These are phyloP conservation scores for Hypomesus transpacificus DNA, from an alignment of 2,113 vertebrate species.

Conservation along the genomic window DNA sequence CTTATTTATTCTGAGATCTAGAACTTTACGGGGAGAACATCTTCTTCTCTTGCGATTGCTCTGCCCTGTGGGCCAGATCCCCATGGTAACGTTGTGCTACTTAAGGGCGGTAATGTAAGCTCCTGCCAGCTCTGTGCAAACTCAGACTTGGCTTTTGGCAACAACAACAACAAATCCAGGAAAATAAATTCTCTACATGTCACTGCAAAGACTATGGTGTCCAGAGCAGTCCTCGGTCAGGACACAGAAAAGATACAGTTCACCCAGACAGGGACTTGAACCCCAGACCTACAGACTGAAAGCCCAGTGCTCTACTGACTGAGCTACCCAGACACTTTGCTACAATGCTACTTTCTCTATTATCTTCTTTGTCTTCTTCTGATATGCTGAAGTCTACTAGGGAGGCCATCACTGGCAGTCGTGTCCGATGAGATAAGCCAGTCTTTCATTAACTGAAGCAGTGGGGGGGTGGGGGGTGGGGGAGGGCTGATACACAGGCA, in stretches of 20 bases:
- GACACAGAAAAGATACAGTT: neutral
- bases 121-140: too few relatives aligned
- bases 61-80: neutral
- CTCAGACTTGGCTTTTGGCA: too few relatives aligned
- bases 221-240: neutral
- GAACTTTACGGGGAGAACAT: neutral
- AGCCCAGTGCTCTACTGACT: neutral
- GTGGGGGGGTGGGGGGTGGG: conserved; percentile 26
- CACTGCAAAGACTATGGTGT: neutral
- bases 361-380: conserved; percentile 3
- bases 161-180: too few relatives aligned
- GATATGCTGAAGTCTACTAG: conserved; percentile 15
- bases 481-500: neutral
- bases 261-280: neutral
- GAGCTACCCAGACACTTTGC: neutral
- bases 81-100: neutral
- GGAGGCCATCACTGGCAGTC: conserved; percentile 1
- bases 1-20: neutral
- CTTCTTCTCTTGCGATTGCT: neutral
- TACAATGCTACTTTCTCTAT: neutral
- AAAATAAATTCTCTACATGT: too few relatives aligned
- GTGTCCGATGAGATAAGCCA: conserved; percentile 18
- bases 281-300: neutral
- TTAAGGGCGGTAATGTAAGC: too few relatives aligned
- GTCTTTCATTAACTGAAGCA: conserved; percentile 47